Conservation (phyloP, 2,888 invertebrate species). For the Sarcophaga caerulescens region DNA sequence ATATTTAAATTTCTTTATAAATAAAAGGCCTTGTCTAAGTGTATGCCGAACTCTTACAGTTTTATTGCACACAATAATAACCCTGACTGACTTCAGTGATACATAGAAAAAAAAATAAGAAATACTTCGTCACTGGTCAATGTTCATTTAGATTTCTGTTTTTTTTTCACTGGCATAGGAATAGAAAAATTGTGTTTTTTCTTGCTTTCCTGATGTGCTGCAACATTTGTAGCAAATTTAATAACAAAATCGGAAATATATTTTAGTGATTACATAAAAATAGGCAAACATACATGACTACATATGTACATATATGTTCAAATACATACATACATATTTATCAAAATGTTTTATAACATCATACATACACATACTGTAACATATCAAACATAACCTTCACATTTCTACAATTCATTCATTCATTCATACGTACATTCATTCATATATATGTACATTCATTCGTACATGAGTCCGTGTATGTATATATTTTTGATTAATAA, state of each 20-base stretch:
- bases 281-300: neutral
- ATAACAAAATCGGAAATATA: constrained; percentile 7
- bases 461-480: constrained; percentile 13
- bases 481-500: constrained; percentile 52
- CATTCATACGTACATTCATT: neutral
- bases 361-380: neutral
- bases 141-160: constrained; percentile 14
- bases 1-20: too few species aligned
- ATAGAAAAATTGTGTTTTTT: too few species aligned
- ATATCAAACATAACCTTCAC: neutral
- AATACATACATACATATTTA: neutral
- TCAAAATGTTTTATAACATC: too few species aligned
- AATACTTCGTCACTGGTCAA: neutral
- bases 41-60: too few species aligned
- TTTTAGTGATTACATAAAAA: constrained; percentile 5
- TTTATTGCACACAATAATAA: neutral
- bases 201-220: neutral
- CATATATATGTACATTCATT: constrained; percentile 15
- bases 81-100: constrained; percentile 15
- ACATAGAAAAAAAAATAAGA: neutral
- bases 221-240: constrained; percentile 37
- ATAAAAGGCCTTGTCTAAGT: too few species aligned
- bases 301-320: neutral
- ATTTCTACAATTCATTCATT: neutral
- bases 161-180: too few species aligned